phyloP scores from a whole-genome alignment of 2,797 vertebrate species.

The Syngnathus acus region DNA sequence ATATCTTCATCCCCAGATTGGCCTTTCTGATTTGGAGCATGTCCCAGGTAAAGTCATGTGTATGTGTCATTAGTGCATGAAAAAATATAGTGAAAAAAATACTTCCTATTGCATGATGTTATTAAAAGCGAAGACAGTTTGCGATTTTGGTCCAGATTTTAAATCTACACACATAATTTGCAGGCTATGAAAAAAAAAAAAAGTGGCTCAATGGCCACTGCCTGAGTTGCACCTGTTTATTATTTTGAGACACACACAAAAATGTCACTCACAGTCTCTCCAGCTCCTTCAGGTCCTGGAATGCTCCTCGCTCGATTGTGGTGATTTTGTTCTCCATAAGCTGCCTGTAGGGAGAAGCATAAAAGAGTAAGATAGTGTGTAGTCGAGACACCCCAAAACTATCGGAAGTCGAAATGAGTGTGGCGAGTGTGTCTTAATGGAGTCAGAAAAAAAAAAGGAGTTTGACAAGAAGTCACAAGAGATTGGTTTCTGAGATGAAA shows the following conservation, averaged over 20 bases:
- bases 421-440: not conserved
- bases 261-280: constrained; percentile 86
- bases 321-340: constrained; percentile 97
- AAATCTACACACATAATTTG: not conserved
- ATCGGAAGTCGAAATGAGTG: constrained; percentile 6
- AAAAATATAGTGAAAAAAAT: no score
- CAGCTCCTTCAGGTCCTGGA: constrained; percentile 95
- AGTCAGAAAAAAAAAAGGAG: constrained; percentile 8
- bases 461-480: constrained; percentile 22
- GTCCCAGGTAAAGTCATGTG: not conserved
- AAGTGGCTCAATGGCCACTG: not conserved
- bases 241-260: not conserved
- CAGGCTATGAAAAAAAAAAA: not conserved
- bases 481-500: constrained; percentile 20
- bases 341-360: constrained; percentile 72
- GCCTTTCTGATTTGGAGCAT: not conserved
- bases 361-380: constrained; percentile 23
- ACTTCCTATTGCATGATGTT: no score
- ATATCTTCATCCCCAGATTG: not conserved
- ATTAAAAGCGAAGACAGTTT: no score
- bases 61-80: not conserved
- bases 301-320: constrained; percentile 90
- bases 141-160: not conserved
- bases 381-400: not conserved
- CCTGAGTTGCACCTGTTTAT: not conserved